A percentile compares a stretch with the other conserved stretches of the same genome.
phyloP scores from a whole-genome alignment of 1,140 invertebrate genomes.

The Pinna nobilis region DNA sequence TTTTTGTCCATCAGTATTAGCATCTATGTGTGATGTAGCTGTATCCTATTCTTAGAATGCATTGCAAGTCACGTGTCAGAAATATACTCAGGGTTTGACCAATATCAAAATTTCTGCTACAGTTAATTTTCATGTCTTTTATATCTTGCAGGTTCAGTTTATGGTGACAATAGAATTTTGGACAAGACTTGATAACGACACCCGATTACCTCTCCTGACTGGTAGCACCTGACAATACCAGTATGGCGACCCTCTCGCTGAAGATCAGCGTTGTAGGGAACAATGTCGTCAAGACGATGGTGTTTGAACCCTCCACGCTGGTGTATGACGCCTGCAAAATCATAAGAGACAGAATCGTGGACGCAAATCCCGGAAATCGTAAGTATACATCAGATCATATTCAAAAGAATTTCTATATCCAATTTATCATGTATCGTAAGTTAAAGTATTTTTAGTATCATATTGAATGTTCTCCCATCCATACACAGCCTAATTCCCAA shows the following conservation, averaged over 20 bases:
- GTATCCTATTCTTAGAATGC: no score
- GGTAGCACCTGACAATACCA: conserved; percentile 21
- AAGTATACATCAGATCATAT: conserved; percentile 50
- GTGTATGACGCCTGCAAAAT: conserved; percentile 96
- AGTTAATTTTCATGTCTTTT: not conserved
- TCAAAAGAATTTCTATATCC: no score
- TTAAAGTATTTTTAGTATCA: no score
- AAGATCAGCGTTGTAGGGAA: conserved; percentile 95
- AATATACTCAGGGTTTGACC: no score
- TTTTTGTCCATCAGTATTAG: no score
- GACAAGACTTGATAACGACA: conserved; percentile 21
- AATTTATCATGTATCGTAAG: no score
- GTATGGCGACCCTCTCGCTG: conserved; percentile 83
- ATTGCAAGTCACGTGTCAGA: no score
- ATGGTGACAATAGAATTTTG: conserved; percentile 3
- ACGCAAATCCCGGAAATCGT: conserved; percentile 80
- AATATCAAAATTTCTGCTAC: no score
- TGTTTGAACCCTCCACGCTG: conserved; percentile 94
- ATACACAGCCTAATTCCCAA: not conserved
- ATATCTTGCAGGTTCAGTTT: conserved; percentile 12
- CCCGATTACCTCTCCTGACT: not conserved
- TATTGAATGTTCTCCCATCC: no score
- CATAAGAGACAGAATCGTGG: conserved; percentile 95
- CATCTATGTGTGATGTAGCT: no score
- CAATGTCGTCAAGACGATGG: conserved; percentile 97